Base-by-base conservation (phyloP, 2,888 invertebrate species). In the Lepidonotus clava region DNA sequence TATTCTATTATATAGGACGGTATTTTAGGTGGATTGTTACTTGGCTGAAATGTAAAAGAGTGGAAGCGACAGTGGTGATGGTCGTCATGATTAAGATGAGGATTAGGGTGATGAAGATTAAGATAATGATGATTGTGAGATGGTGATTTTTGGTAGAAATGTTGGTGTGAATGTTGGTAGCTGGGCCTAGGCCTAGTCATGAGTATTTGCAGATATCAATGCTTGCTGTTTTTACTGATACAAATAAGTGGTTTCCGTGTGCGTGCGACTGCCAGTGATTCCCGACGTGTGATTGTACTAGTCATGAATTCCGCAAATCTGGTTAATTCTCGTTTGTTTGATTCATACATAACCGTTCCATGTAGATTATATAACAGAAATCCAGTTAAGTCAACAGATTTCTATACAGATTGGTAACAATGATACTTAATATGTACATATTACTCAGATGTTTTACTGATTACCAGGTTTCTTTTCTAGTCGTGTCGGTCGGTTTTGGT, bases 201-300 rank as follows among this genome's bases (percentile, higher is more conserved):
- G 46, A 46, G 18, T 46, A 46, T 46, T 46, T 46, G 46, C 18
- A 18, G 8, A 61, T 2, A 36, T 11, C 38, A 34, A 71, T 34
- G 71, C 21, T 6, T 34, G 71, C 36, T 71, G 71, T 36, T 14
- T 71, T 71, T 0, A 71, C 38, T 71, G n/a, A 61, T 32, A 28
- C 28, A 61, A 5, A 36, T 34, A 34, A 71, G 36, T 71, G 71
- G 71, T 71, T 71, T 71, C 18, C 71, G 14, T 34, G 38, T 71
- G 38, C n/a, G n/a, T 71, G 21, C 1, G 28, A 66, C 6, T 32
- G 71, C 18, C n/a, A 46, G 18, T 18, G 8, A 46, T 46, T 46
- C 46, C 21, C 18, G 71, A 18, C 11, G 71, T 71, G 71, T 36
- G 71, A 71, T 71, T 71, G 71, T 71, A 36, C 71, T 71, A 71